Conservation (phyloP, 1,140 invertebrate genomes). For the Riptortus pedestris region DNA sequence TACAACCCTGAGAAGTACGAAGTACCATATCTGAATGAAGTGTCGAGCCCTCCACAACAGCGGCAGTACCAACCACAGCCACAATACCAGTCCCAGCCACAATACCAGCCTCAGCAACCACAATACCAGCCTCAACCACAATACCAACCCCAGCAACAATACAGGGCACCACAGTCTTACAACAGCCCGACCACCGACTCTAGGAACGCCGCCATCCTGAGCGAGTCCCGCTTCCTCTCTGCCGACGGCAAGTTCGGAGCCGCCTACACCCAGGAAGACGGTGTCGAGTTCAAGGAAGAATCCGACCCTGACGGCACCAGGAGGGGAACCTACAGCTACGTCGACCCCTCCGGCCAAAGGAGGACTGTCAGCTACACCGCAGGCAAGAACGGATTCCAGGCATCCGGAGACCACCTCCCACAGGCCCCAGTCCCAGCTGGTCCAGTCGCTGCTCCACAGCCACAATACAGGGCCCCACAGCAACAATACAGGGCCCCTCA, state of each 20-base stretch:
- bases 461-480: conserved; percentile 7
- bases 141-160: conserved; percentile 6
- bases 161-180: neutral
- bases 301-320: conserved; percentile 71
- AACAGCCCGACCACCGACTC: conserved; percentile 48
- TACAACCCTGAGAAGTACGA: conserved; percentile 24
- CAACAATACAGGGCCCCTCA: conserved; percentile 15
- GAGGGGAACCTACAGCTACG: conserved; percentile 72
- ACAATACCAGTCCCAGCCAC: neutral
- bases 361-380: conserved; percentile 74
- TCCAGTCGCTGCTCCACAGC: neutral
- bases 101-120: neutral
- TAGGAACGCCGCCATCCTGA: conserved; percentile 65
- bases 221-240: conserved; percentile 65
- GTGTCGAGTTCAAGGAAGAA: conserved; percentile 77
- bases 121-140: conserved; percentile 17
- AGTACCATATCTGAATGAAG: conserved; percentile 18
- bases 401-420: conserved; percentile 67
- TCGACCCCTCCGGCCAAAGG: conserved; percentile 69
- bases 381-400: conserved; percentile 68
- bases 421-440: conserved; percentile 41
- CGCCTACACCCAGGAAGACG: conserved; percentile 74
- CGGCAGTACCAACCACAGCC: conserved; percentile 17
- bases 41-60: neutral
- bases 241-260: conserved; percentile 74